Percentiles rank a stretch among this genome's conserved stretches.
Evolutionary conservation across 2,888 invertebrate genomes (phyloP).

Genomic region (Eumacrocentrus americanus): DNA sequence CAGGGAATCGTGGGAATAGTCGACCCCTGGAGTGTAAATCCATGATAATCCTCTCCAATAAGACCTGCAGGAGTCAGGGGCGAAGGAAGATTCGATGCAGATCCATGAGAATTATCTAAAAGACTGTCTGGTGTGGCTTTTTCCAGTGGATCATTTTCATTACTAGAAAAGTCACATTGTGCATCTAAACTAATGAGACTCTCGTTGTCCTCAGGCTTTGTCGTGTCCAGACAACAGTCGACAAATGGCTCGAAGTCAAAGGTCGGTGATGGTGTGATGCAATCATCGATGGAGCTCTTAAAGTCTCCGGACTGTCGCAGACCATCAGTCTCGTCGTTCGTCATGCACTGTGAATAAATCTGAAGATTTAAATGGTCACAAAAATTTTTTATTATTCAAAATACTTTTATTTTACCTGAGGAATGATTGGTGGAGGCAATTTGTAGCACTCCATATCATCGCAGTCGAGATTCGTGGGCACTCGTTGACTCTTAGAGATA

Average conservation of each 20-base stretch:
- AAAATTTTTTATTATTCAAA: too few species aligned
- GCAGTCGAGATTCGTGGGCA: conserved; percentile 68
- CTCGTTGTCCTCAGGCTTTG: conserved; percentile 55
- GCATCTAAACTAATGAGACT: conserved; percentile 58
- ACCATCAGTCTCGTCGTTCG: conserved; percentile 39
- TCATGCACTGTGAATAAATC: conserved; percentile 46
- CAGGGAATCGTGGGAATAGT: conserved; percentile 72
- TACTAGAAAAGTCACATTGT: conserved; percentile 47
- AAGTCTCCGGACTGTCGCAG: conserved; percentile 28
- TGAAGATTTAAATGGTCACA: conserved; percentile 30
- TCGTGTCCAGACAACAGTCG: conserved; percentile 51
- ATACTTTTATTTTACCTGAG: conserved; percentile 54
- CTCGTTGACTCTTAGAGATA: conserved; percentile 69
- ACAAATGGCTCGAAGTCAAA: conserved; percentile 57
- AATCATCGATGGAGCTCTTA: conserved; percentile 48
- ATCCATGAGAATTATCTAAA: conserved; percentile 46
- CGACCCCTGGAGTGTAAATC: conserved; percentile 68
- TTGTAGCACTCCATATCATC: conserved; percentile 61
- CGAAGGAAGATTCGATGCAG: conserved; percentile 50
- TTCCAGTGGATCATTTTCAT: conserved; percentile 44
- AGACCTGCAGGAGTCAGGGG: conserved; percentile 59
- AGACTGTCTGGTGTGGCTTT: conserved; percentile 44
- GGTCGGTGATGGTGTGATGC: conserved; percentile 57
- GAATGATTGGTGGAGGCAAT: conserved; percentile 65
- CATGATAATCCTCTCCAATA: conserved; percentile 66